Evolutionary conservation across 2,113 vertebrate genomes (phyloP).

Genomic region (Etheostoma cragini): DNA sequence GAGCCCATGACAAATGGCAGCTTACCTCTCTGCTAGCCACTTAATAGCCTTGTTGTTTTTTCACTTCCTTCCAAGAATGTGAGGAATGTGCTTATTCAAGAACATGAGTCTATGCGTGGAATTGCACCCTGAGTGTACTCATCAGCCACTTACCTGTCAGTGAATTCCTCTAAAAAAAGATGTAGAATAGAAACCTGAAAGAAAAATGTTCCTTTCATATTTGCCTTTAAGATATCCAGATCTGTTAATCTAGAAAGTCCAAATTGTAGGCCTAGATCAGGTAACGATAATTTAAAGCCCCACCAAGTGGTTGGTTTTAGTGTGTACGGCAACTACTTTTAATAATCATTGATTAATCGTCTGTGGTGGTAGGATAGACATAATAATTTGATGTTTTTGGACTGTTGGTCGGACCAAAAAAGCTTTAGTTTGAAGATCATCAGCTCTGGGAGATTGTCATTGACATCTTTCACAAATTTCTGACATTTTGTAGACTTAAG

Average conservation of each 20-base stretch:
- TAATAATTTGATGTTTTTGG: neutral
- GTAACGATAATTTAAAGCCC: neutral
- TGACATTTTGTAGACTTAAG: neutral
- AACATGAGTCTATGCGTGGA: slow-evolving; percentile 24
- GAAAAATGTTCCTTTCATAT: neutral
- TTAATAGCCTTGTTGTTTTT: slow-evolving; percentile 57
- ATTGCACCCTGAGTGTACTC: slow-evolving; percentile 9
- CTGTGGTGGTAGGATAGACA: too few species aligned
- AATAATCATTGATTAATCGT: neutral
- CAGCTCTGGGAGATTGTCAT: neutral
- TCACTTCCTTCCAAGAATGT: slow-evolving; percentile 65
- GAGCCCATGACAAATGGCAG: slow-evolving; percentile 30
- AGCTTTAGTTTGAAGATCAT: neutral
- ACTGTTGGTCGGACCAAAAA: neutral
- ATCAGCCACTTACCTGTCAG: neutral
- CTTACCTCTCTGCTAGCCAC: slow-evolving; percentile 34
- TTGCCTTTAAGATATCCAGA: neutral
- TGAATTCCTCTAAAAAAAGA: neutral
- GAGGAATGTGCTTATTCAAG: slow-evolving; percentile 59
- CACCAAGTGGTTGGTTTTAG: neutral
- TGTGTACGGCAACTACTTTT: neutral
- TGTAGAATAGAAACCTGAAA: slow-evolving; percentile 3
- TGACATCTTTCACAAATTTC: neutral
- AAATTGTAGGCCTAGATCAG: neutral
- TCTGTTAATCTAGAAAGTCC: neutral